A percentile compares a stretch with the other conserved stretches of the same genome.
These are phyloP conservation scores for Agapornis roseicollis DNA, from an alignment of 2,113 vertebrate genomes.

Conservation along the genomic window DNA sequence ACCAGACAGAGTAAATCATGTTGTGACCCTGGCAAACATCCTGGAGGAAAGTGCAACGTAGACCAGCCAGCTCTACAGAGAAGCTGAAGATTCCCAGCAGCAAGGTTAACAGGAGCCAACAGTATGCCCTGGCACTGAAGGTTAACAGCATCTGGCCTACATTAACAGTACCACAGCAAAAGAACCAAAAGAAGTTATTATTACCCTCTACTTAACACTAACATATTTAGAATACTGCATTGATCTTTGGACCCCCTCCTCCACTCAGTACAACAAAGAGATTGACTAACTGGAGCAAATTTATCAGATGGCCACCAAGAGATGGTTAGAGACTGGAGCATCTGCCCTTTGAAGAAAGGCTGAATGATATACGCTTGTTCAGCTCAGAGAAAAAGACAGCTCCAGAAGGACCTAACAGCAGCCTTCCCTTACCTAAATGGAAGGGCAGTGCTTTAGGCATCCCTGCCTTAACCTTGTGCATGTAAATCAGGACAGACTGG, in stretches of 20 bases:
- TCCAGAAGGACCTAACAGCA: neutral
- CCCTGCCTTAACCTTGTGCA: neutral
- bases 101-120: neutral
- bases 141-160: neutral
- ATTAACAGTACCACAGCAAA: neutral
- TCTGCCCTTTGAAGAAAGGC: neutral
- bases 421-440: neutral
- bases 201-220: neutral
- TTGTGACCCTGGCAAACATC: neutral
- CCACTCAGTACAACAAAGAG: neutral
- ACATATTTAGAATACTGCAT: neutral
- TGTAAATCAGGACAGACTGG: neutral
- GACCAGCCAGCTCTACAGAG: neutral
- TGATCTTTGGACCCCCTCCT: neutral
- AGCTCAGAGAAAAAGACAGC: neutral
- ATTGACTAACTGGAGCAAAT: neutral
- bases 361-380: neutral
- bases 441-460: neutral
- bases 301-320: neutral
- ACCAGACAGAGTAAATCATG: neutral
- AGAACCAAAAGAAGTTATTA: neutral
- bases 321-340: neutral
- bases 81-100: neutral
- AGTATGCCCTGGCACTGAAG: neutral
- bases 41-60: neutral